Conservation (phyloP, 2,888 invertebrate species). For the Pseudoips prasinana region DNA sequence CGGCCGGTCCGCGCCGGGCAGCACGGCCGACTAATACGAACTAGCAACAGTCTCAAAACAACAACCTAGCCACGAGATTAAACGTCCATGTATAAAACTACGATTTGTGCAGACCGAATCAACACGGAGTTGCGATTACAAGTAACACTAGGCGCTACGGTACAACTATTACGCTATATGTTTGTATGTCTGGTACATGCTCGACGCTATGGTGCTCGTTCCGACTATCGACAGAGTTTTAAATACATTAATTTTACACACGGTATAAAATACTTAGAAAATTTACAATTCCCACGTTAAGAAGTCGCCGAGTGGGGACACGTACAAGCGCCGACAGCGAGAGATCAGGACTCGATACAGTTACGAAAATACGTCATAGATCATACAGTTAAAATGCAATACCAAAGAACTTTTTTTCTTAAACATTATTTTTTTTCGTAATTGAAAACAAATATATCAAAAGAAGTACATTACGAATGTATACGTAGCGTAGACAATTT, state of each 20-base stretch:
- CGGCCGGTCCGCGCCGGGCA: constrained; percentile 15
- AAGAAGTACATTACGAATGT: constrained; percentile 67
- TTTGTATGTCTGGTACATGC: constrained; percentile 36
- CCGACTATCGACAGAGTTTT: constrained; percentile 52
- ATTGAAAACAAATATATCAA: constrained; percentile 76
- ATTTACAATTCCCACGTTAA: constrained; percentile 74
- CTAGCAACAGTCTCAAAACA: constrained; percentile 46
- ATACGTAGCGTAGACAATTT: constrained; percentile 65
- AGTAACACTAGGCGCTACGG: constrained; percentile 42
- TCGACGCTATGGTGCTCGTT: constrained; percentile 53
- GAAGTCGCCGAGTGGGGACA: constrained; percentile 43
- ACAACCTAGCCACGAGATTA: constrained; percentile 48
- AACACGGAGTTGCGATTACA: constrained; percentile 40
- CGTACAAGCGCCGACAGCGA: constrained; percentile 28
- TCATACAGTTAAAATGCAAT: constrained; percentile 73
- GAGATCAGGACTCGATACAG: constrained; percentile 47
- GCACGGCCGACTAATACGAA: constrained; percentile 25
- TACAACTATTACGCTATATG: constrained; percentile 39
- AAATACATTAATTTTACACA: constrained; percentile 71
- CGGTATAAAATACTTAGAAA: constrained; percentile 80
- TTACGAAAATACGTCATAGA: constrained; percentile 62
- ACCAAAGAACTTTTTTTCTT: constrained; percentile 72
- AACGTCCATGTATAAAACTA: constrained; percentile 53
- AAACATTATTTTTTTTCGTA: constrained; percentile 69
- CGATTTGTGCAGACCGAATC: constrained; percentile 63